These are phyloP conservation scores for Dicaeum eximium DNA, from an alignment of 2,113 vertebrate species.

Conservation along the genomic window DNA sequence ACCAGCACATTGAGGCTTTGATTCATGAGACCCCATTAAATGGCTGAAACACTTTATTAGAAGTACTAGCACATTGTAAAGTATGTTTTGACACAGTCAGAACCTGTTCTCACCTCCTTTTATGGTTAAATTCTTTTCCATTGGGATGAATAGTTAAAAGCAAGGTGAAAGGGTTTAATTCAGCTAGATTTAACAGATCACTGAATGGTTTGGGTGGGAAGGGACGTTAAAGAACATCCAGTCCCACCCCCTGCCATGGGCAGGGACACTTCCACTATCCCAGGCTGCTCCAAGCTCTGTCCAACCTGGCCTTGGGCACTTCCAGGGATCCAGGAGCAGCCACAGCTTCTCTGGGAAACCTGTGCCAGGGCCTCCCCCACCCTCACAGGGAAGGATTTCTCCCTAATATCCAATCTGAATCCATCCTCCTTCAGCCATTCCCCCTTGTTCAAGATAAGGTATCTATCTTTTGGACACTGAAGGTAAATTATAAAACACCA, in stretches of 20 bases:
- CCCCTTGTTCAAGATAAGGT: not conserved
- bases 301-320: not conserved
- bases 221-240: not conserved
- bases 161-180: not conserved
- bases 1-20: not conserved
- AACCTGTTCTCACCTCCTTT: not conserved
- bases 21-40: not conserved
- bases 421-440: not conserved
- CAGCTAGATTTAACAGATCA: not conserved
- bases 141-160: not conserved
- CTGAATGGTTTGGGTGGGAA: not conserved
- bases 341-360: not conserved
- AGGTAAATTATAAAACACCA: not conserved
- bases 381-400: not conserved
- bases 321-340: not conserved
- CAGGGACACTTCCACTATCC: not conserved
- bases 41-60: not conserved
- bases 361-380: accelerated
- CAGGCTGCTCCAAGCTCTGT: accelerated
- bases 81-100: not conserved
- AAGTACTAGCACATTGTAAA: not conserved
- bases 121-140: not conserved
- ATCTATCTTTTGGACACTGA: not conserved
- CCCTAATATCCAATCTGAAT: not conserved
- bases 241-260: not conserved